A percentile compares a stretch with the other conserved stretches of the same genome.
Conservation (phyloP, 2,888 invertebrate genomes). For the Augiades crinisus region DNA sequence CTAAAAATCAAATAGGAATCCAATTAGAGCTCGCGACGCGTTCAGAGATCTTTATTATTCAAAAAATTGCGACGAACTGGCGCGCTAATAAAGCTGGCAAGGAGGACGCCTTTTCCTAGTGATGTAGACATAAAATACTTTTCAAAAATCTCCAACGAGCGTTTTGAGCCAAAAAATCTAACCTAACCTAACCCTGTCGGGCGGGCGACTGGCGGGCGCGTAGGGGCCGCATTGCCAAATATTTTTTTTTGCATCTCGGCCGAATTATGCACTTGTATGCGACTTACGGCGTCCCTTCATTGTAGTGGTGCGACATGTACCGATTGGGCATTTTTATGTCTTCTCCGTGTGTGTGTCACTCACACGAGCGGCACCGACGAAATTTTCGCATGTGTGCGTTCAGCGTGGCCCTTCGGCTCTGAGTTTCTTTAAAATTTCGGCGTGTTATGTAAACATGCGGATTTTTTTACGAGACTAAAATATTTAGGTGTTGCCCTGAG, state of each 20-base stretch:
- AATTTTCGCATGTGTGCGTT: conserved; percentile 68
- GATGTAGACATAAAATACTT: conserved; percentile 64
- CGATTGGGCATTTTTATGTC: conserved; percentile 75
- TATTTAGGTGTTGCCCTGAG: conserved; percentile 72
- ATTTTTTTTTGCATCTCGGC: conserved; percentile 82
- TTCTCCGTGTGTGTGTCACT: conserved; percentile 65
- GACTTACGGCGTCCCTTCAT: conserved; percentile 80
- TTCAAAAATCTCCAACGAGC: conserved; percentile 75
- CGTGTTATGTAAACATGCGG: conserved; percentile 77
- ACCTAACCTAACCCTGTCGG: conserved; percentile 81
- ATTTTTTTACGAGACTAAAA: conserved; percentile 69
- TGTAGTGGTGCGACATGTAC: conserved; percentile 80
- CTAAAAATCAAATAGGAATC: conserved; percentile 59
- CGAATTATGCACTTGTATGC: conserved; percentile 82
- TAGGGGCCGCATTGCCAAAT: conserved; percentile 82
- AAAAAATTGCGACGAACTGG: conserved; percentile 70
- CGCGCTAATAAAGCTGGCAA: conserved; percentile 56
- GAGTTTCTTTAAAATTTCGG: conserved; percentile 72
- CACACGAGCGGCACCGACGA: conserved; percentile 62
- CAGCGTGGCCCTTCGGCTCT: conserved; percentile 59
- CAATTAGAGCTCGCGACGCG: conserved; percentile 50
- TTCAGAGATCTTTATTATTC: conserved; percentile 58
- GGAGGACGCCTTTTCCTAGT: conserved; percentile 65
- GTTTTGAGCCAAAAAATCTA: conserved; percentile 81
- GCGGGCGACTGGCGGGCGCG: conserved; percentile 80